Base-by-base conservation (phyloP, 2,888 invertebrate genomes). In the Bursaphelenchus okinawaensis region DNA sequence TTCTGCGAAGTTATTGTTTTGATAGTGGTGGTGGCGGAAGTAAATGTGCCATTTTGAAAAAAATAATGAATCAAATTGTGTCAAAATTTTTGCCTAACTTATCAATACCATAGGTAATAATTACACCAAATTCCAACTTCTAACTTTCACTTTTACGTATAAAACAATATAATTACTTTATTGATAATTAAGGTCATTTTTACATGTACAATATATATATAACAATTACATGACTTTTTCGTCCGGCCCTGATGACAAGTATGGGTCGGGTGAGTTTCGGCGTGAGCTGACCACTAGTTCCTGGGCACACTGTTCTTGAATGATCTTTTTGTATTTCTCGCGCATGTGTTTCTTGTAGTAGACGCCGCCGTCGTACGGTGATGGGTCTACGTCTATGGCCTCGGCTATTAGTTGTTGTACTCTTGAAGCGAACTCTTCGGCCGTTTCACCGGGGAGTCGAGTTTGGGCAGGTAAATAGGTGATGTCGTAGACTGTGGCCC, bases 401-500 rank as follows among this genome's bases (percentile, higher is more conserved):
- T 51, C 55, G 31, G 66, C 66, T 20, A 65, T 65, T 24, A 66
- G 40, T 9, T 23, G 27, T 26, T 73, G 72, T n/a, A 72, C 67
- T 16, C 75, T 67, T 23, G 52, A 28, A n/a, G 72, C 72, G 57
- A 72, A 72, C 26, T 70, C 66, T 20, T 71, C 69, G 7, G 72
- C 50, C 12, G 62, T 61, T 60, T 72, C 72, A 12, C 50, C 55
- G 4, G 55, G 22, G 6, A 26, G 27, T 26, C 31, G 51, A 16
- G 23, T 51, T 50, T 60, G 52, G 28, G 61, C 52, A 8, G 70
- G 70, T 3, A 68, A 55, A 65, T 78, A 78, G 23, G 69, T 64
- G 57, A 78, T 68, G 50, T 78, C 72, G 62, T 78, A 78, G 28
- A 72, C 71, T 50, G 65, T 64, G 12, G 71, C 74, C 73, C 74